Evolutionary conservation across 2,797 vertebrate species (phyloP).

Genomic region (Xiphophorus birchmanni): DNA sequence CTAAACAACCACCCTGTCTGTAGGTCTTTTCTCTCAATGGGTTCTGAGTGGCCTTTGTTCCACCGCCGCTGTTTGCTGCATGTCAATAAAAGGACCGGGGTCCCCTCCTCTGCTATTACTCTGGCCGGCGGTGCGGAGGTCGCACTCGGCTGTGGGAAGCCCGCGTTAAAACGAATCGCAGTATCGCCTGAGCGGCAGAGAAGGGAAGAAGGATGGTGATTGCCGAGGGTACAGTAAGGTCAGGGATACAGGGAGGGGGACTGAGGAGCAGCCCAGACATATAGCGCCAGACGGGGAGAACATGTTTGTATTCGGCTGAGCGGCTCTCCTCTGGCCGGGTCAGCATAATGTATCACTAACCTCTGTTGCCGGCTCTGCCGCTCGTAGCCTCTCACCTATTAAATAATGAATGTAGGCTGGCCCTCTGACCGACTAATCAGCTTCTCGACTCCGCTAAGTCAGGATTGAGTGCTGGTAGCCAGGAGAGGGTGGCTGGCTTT

Average conservation of each 20-base stretch:
- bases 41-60: constrained; percentile 81
- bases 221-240: constrained; percentile 59
- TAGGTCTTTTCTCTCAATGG: constrained; percentile 76
- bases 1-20: constrained; percentile 83
- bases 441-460: constrained; percentile 68
- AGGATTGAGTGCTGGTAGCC: constrained; percentile 62
- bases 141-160: constrained; percentile 32
- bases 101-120: constrained; percentile 43
- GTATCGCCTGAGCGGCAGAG: constrained; percentile 53
- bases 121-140: constrained; percentile 14
- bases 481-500: constrained; percentile 37
- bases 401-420: constrained; percentile 84
- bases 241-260: constrained; percentile 52
- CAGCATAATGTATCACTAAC: constrained; percentile 78
- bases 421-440: constrained; percentile 81
- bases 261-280: constrained; percentile 62
- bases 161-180: constrained; percentile 50
- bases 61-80: constrained; percentile 74
- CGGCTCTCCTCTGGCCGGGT: constrained; percentile 72
- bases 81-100: constrained; percentile 76
- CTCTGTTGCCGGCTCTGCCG: constrained; percentile 61
- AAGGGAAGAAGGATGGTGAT: constrained; percentile 57
- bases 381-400: constrained; percentile 79
- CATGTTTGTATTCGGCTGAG: constrained; percentile 73
- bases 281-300: constrained; percentile 64